phyloP scores from a whole-genome alignment of 2,888 invertebrate species.

The Anodontia alba region DNA sequence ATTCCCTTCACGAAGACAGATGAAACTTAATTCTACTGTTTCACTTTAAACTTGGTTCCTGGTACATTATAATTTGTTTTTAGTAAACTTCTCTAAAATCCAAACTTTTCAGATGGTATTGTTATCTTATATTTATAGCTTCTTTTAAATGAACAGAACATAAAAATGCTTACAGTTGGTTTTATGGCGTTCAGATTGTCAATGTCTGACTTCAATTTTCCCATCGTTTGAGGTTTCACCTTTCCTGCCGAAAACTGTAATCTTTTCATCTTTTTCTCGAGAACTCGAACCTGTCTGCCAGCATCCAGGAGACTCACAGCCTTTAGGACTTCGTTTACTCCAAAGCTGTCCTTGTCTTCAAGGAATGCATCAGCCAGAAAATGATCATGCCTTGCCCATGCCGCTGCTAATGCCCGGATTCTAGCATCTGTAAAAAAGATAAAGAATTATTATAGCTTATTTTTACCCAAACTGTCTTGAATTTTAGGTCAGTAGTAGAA shows the following conservation, averaged over 20 bases:
- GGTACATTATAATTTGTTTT: too few relatives aligned
- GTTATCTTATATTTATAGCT: too few relatives aligned
- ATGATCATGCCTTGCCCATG: conserved; percentile 82
- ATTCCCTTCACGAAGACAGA: too few relatives aligned
- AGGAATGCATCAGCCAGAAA: conserved; percentile 78
- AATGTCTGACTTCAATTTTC: conserved; percentile 81
- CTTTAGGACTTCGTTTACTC: conserved; percentile 80
- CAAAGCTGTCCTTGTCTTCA: conserved; percentile 72
- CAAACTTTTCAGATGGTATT: too few relatives aligned
- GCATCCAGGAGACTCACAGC: conserved; percentile 80
- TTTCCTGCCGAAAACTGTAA: conserved; percentile 76
- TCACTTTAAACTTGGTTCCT: too few relatives aligned
- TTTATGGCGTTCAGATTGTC: conserved; percentile 79
- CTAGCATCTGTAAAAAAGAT: conserved; percentile 73
- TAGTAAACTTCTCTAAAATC: too few relatives aligned
- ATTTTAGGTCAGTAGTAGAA: too few relatives aligned
- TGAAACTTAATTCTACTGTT: too few relatives aligned
- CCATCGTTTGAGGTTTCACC: conserved; percentile 75
- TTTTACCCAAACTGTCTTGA: too few relatives aligned
- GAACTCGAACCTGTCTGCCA: conserved; percentile 74
- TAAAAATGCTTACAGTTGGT: conserved; percentile 77
- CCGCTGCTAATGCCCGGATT: conserved; percentile 80
- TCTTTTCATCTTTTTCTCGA: conserved; percentile 81
- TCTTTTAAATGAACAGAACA: too few relatives aligned
- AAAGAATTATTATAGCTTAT: too few relatives aligned